Base-by-base conservation (phyloP, 1,140 invertebrate genomes). In the Monochamus saltuarius region DNA sequence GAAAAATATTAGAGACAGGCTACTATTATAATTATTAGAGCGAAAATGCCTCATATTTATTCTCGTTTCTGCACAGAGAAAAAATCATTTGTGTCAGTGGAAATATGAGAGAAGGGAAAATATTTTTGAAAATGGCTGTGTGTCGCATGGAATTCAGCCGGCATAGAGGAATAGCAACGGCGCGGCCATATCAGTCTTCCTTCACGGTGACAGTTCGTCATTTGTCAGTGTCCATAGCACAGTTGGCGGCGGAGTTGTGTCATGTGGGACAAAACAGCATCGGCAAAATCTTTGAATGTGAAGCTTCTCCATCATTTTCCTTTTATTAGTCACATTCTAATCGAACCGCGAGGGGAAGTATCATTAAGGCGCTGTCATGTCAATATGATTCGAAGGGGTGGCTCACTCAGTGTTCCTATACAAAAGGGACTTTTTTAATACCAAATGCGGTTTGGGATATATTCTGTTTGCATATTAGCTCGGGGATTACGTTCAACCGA, bases 121-220 rank as follows among this genome's bases (percentile, higher is more conserved):
- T 71, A 71, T 74, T 74, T 71, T 70, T 67, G 71, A 74, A 74
- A 74, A 74, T 72, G 73, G 71, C 70, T 67, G 70, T 65, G 65
- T 72, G 69, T 72, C 70, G 66, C 66, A 70, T 52, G 65, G 67
- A 71, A 71, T 67, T 65, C 64, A 64, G 51, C 64, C 54, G 17
- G 64, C 69, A 74, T 68, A 69, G 70, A 69, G 68, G 65, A 72
- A 73, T 67, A 66, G 65, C 67, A 52, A 60, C 67, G 68, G 70
- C 67, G 72, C 73, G 68, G 73, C 75, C 73, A 76, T 76, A 76
- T 76, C 71, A 75, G 73, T 76, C 75, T 76, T 76, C 72, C 68
- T 76, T 76, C 73, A 68, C 74, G 73, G 70, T 76, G 75, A 76
- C 75, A 75, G 71, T 75, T 74, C 74, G 73, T 76, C 75, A 76